Evolutionary conservation across 1,140 invertebrate species (phyloP).

Genomic region (Physella acuta): DNA sequence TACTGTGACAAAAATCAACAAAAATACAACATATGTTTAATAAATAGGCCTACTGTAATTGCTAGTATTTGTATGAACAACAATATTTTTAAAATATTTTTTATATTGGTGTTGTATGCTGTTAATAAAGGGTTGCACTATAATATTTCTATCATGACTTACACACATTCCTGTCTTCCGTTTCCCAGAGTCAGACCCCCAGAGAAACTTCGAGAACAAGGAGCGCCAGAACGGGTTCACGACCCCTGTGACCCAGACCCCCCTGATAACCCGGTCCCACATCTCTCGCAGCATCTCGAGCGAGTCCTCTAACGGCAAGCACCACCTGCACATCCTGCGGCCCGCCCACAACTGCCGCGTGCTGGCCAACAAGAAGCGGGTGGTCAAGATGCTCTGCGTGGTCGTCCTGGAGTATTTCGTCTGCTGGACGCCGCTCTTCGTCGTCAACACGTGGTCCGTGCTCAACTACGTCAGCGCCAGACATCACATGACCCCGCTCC

Average conservation of each 20-base stretch:
- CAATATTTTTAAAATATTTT: too few relatives aligned
- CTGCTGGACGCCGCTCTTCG: conserved; percentile 88
- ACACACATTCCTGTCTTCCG: neutral
- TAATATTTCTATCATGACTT: too few relatives aligned
- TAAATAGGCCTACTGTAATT: too few relatives aligned
- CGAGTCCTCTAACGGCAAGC: neutral
- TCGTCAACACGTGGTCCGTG: conserved; percentile 78
- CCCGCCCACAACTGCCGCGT: conserved; percentile 73
- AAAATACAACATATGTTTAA: too few relatives aligned
- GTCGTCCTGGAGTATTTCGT: conserved; percentile 90
- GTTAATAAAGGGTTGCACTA: too few relatives aligned
- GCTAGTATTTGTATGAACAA: too few relatives aligned
- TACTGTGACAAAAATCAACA: too few relatives aligned
- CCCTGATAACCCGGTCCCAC: neutral
- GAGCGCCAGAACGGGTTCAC: conserved; percentile 6
- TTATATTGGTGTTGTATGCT: too few relatives aligned
- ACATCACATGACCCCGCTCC: conserved; percentile 46
- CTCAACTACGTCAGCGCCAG: conserved; percentile 72
- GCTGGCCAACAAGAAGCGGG: conserved; percentile 77
- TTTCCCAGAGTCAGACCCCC: neutral
- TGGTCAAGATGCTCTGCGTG: conserved; percentile 89
- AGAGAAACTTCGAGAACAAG: neutral
- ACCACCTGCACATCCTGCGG: conserved; percentile 26
- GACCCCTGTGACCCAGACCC: conserved; percentile 7
- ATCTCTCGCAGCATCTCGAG: conserved; percentile 2